Evolutionary conservation across 2,797 vertebrate genomes (phyloP).

Genomic region (Semaprochilodus insignis): DNA sequence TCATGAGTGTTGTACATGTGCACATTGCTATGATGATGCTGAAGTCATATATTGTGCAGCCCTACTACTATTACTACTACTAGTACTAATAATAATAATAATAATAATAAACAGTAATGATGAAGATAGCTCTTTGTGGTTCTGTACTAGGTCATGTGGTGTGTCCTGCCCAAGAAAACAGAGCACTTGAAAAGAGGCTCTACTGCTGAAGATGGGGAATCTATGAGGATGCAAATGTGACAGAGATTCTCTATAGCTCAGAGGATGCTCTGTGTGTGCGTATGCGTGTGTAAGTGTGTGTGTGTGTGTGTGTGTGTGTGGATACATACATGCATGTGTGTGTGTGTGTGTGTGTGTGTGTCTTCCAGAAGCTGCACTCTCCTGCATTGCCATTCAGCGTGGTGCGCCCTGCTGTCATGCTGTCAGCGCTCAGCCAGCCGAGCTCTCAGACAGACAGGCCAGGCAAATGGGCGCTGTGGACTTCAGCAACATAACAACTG

Average conservation of each 20-base stretch:
- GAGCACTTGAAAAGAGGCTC: neutral
- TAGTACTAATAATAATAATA: too few relatives aligned
- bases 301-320: constrained; percentile 16
- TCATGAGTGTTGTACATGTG: too few relatives aligned
- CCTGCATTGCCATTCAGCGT: constrained; percentile 79
- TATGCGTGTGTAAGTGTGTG: constrained; percentile 39
- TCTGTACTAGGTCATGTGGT: too few relatives aligned
- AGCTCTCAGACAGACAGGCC: constrained; percentile 79
- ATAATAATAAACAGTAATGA: too few relatives aligned
- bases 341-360: constrained; percentile 49
- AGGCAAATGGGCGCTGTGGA: constrained; percentile 80
- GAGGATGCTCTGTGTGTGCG: constrained; percentile 21
- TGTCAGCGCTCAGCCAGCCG: constrained; percentile 81
- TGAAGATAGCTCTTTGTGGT: neutral
- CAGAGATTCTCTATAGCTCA: constrained; percentile 6
- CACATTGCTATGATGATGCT: too few relatives aligned
- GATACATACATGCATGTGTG: neutral
- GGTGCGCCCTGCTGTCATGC: constrained; percentile 78
- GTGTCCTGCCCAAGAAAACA: neutral
- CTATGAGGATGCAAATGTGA: constrained; percentile 16
- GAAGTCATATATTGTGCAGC: too few relatives aligned
- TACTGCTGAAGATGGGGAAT: neutral
- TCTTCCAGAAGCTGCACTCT: constrained; percentile 69
- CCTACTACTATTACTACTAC: too few relatives aligned
- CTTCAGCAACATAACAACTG: constrained; percentile 77